Base-by-base conservation (phyloP, 2,797 vertebrate genomes). In the Silurus lanzhouensis region DNA sequence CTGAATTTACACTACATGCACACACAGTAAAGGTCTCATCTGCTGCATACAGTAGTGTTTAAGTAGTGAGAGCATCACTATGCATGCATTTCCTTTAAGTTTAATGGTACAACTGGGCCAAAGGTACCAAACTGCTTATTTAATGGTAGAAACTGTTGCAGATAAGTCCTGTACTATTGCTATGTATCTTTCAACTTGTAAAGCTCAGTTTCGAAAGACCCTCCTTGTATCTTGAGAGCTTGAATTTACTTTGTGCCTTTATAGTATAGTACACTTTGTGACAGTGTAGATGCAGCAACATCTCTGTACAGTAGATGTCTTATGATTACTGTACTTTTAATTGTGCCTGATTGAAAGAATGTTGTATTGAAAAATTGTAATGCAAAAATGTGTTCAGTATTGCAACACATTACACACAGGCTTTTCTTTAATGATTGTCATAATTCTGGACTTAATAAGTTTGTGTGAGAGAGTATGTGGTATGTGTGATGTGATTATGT, bases 351-450 rank as follows among this genome's bases (percentile, higher is more conserved):
- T 80, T 55, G 48, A 80, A 48, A 64, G 22, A 48, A 48, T 80
- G 61, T 46, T 15, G 20, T 80, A 80, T 80, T 80, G 20, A 60
- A n/a, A 9, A 22, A n/a, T 27, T 81, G 55, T 31, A 67, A 72
- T 25, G 22, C 31, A 72, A 25, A 86, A 77, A 63, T 83, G 85
- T 83, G 81, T 86, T 80, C 81, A 72, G 74, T 86, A 72, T 86
- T 79, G 75, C 46, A 75, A 31, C 74, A 81, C 86, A 80, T 66
- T 46, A 46, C 19, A 63, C 67, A 78, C 63, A 61, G 2, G 63
- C 3, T 1, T 64, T 52, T 71, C 66, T 52, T 38, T 4, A 19
- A 63, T 68, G 38, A 70, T 86, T 75, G 31, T 76, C 67, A 31
- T 14, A 66, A 12, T 44, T 74, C 64, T 85, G 70, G 27, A 58